These are phyloP conservation scores for Calephelis virginiensis DNA, from an alignment of 1,140 invertebrate genomes.

Conservation along the genomic window DNA sequence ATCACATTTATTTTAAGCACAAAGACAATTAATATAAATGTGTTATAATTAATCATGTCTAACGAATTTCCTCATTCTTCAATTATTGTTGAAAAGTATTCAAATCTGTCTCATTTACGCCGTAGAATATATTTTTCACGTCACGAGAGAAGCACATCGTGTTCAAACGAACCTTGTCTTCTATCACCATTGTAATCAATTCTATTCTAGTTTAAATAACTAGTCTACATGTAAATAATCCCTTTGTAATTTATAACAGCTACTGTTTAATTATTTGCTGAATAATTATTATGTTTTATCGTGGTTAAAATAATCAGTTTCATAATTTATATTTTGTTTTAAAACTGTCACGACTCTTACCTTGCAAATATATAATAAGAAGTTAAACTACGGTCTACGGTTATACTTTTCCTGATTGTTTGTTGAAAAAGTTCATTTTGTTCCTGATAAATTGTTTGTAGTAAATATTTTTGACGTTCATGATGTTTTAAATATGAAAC, in stretches of 20 bases:
- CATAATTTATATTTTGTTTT: no score
- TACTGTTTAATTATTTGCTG: neutral
- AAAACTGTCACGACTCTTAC: no score
- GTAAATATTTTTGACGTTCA: no score
- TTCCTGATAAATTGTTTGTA: no score
- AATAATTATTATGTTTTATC: neutral
- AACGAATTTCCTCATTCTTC: no score
- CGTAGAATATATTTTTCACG: neutral
- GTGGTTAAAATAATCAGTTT: no score
- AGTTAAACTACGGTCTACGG: no score
- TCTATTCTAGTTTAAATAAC: slow-evolving; percentile 11
- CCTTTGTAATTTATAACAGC: slow-evolving; percentile 12
- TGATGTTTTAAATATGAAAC: no score
- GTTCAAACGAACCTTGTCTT: slow-evolving; percentile 6
- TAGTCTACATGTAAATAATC: slow-evolving; percentile 4
- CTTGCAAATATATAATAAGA: no score
- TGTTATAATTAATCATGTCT: no score
- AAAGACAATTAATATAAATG: neutral
- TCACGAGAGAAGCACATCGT: neutral
- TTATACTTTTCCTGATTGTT: no score
- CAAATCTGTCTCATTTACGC: slow-evolving; percentile 7
- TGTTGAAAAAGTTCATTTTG: no score
- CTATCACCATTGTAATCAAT: slow-evolving; percentile 10
- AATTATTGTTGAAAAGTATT: neutral
- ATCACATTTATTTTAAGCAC: neutral